Evolutionary conservation across 2,888 invertebrate genomes (phyloP).

Genomic region (Coelogynopora nodosa): DNA sequence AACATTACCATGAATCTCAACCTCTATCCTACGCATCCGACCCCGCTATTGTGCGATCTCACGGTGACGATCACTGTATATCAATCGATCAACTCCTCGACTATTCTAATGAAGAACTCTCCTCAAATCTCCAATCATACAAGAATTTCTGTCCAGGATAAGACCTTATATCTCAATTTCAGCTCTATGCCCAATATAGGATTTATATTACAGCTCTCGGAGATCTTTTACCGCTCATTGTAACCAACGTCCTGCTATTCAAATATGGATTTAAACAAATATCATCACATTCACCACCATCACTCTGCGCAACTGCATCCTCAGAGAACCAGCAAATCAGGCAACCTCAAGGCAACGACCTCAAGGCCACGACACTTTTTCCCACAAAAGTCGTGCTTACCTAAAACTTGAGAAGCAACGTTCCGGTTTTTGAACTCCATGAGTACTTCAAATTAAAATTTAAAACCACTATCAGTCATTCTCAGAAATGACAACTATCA

Average conservation of each 20-base stretch:
- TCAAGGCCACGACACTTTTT: too few relatives aligned
- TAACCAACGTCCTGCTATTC: too few relatives aligned
- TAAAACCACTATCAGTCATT: not conserved
- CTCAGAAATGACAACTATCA: not conserved
- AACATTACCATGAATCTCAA: too few relatives aligned
- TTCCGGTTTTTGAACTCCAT: too few relatives aligned
- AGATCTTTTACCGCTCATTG: not conserved
- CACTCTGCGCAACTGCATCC: too few relatives aligned
- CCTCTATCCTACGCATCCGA: too few relatives aligned
- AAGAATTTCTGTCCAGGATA: not conserved
- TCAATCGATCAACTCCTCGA: not conserved
- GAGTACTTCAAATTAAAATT: too few relatives aligned
- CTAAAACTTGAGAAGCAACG: too few relatives aligned
- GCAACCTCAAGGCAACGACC: too few relatives aligned
- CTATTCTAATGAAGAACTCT: not conserved
- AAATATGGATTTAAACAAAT: not conserved
- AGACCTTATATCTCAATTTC: not conserved
- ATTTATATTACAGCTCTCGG: not conserved
- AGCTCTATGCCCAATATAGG: not conserved
- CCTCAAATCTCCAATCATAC: not conserved
- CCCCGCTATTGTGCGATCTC: not conserved
- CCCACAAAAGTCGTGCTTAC: too few relatives aligned
- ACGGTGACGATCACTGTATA: not conserved
- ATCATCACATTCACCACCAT: not conserved
- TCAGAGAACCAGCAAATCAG: too few relatives aligned